These are phyloP conservation scores for Dasysyrphus tricinctus DNA, from an alignment of 2,888 invertebrate species.

Conservation along the genomic window DNA sequence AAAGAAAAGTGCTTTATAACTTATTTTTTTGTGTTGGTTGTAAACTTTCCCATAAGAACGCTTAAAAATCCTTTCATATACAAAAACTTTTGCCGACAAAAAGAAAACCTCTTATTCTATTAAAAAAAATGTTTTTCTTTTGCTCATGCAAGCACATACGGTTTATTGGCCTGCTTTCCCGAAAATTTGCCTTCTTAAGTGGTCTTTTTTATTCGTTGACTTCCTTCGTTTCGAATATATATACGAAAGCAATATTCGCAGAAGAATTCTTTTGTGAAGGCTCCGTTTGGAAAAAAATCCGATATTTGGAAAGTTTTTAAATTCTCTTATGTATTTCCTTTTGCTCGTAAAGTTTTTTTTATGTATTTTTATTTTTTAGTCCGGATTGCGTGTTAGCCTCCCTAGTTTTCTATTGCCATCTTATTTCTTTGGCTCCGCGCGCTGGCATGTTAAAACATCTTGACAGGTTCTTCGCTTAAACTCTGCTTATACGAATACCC, in stretches of 20 bases:
- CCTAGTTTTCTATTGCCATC: constrained; percentile 60
- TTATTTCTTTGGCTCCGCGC: constrained; percentile 13
- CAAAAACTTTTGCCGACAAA: constrained; percentile 39
- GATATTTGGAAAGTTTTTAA: constrained; percentile 69
- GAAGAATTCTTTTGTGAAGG: constrained; percentile 38
- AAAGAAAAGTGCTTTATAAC: not conserved
- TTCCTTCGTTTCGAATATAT: constrained; percentile 28
- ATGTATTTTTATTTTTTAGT: not conserved
- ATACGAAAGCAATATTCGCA: constrained; percentile 59
- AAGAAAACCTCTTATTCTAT: constrained; percentile 39
- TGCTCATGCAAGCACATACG: constrained; percentile 62
- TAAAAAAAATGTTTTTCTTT: constrained; percentile 23
- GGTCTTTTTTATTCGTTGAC: constrained; percentile 64
- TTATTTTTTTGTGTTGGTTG: not conserved
- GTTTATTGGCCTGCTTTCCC: constrained; percentile 70
- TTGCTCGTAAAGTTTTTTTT: constrained; percentile 14
- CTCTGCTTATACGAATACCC: not conserved
- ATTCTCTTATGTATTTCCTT: constrained; percentile 29
- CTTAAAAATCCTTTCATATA: constrained; percentile 56
- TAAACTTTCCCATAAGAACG: constrained; percentile 29
- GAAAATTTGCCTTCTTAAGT: constrained; percentile 74
- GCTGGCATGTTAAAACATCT: constrained; percentile 47
- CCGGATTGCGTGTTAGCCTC: constrained; percentile 72
- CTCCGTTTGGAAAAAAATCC: not conserved
- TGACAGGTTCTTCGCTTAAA: constrained; percentile 65